phyloP scores from a whole-genome alignment of 2,888 invertebrate genomes.

The Ceraclea dissimilis region DNA sequence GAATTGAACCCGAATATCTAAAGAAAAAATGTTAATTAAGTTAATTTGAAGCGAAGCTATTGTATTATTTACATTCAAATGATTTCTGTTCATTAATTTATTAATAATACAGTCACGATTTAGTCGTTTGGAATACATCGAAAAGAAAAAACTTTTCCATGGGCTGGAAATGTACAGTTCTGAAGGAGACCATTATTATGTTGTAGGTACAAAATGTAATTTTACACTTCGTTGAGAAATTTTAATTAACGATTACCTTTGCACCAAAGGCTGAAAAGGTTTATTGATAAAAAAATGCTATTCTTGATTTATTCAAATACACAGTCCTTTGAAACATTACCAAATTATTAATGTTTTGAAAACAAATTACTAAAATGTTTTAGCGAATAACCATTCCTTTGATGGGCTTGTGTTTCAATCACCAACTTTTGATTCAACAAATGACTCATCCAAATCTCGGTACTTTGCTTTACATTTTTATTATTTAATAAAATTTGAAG shows the following conservation, averaged over 20 bases:
- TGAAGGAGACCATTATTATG: too few species aligned
- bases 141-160: not conserved
- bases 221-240: constrained; percentile 9
- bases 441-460: constrained; percentile 6
- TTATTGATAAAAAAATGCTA: constrained; percentile 2
- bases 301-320: constrained; percentile 1
- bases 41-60: not conserved
- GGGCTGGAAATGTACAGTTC: not conserved
- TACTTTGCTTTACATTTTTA: not conserved
- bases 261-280: not conserved
- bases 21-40: not conserved
- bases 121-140: too few species aligned
- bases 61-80: not conserved
- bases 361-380: constrained; percentile 3
- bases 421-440: constrained; percentile 11
- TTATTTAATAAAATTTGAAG: constrained; percentile 1
- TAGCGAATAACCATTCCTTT: constrained; percentile 4
- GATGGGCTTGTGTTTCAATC: not conserved
- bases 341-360: constrained; percentile 4
- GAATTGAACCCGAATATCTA: too few species aligned
- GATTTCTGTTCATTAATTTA: not conserved
- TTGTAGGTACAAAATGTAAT: not conserved
- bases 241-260: constrained; percentile 9
- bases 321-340: constrained; percentile 1
- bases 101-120: too few species aligned